Conservation (phyloP, 2,113 vertebrate species). For the Oreocharis arfaki region DNA sequence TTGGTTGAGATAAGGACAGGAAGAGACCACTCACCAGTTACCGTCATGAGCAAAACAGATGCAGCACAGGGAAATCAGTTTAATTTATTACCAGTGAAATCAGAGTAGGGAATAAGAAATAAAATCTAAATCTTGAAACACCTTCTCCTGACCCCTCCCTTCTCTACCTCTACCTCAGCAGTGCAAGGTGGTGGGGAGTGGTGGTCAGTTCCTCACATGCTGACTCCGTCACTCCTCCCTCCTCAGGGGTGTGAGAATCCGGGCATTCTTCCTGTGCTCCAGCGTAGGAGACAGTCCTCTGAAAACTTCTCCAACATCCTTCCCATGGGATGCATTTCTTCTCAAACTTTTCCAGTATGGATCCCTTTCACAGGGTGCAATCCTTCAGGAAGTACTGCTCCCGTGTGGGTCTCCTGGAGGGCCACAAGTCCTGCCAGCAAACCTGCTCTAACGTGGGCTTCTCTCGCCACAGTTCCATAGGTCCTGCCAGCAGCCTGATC, state of each 20-base stretch:
- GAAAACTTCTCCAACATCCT: neutral
- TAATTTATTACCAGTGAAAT: neutral
- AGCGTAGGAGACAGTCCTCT: neutral
- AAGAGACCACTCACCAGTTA: neutral
- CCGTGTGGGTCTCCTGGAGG: neutral
- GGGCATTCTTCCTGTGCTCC: neutral
- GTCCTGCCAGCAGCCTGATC: neutral
- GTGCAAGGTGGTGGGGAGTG: neutral
- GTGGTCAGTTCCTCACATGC: neutral
- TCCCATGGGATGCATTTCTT: neutral
- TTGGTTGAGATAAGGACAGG: neutral
- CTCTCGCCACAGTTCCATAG: neutral
- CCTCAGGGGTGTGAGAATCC: neutral
- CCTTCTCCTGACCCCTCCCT: neutral
- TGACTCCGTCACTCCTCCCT: neutral
- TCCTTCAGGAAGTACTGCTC: neutral
- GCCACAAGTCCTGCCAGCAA: neutral
- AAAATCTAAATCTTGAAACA: neutral
- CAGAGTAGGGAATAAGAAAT: neutral
- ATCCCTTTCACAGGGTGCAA: neutral
- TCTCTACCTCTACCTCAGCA: neutral
- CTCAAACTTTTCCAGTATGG: neutral
- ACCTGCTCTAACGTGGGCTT: accelerated
- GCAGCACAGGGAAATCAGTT: accelerated
- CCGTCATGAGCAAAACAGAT: neutral